Conservation (phyloP, 2,888 invertebrate genomes). For the Merodon equestris region DNA sequence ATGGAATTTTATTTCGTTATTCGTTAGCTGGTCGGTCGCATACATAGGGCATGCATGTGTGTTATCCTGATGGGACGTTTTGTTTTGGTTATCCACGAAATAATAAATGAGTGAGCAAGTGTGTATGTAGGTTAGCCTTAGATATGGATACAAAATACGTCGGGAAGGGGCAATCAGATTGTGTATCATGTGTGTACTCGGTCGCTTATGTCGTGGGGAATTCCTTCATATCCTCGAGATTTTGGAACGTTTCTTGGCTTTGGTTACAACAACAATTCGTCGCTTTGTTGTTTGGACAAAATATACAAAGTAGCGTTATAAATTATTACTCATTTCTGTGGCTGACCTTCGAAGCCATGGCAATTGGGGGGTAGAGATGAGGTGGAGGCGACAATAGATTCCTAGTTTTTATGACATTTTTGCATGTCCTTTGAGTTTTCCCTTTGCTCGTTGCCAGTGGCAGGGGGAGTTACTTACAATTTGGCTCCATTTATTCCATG, state of each 20-base stretch:
- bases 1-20: conserved; percentile 54
- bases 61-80: conserved; percentile 59
- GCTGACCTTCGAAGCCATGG: conserved; percentile 52
- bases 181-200: conserved; percentile 38
- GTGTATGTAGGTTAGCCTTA: conserved; percentile 17
- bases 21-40: conserved; percentile 38
- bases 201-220: conserved; percentile 55
- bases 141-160: conserved; percentile 11
- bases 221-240: conserved; percentile 46
- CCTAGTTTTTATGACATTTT: conserved; percentile 61
- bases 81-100: conserved; percentile 63
- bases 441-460: neutral
- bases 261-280: conserved; percentile 44
- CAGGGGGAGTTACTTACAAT: conserved; percentile 5
- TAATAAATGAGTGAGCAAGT: conserved; percentile 64
- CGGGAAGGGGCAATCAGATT: conserved; percentile 52
- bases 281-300: conserved; percentile 33
- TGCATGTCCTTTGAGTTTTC: conserved; percentile 59
- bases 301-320: conserved; percentile 67
- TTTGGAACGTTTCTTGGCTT: neutral
- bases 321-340: conserved; percentile 63
- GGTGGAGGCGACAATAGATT: conserved; percentile 43
- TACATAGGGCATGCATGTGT: conserved; percentile 8
- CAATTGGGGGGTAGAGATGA: conserved; percentile 5
- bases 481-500: neutral